Conservation (phyloP, 2,797 vertebrate genomes). For the Benthosema pterotum region DNA sequence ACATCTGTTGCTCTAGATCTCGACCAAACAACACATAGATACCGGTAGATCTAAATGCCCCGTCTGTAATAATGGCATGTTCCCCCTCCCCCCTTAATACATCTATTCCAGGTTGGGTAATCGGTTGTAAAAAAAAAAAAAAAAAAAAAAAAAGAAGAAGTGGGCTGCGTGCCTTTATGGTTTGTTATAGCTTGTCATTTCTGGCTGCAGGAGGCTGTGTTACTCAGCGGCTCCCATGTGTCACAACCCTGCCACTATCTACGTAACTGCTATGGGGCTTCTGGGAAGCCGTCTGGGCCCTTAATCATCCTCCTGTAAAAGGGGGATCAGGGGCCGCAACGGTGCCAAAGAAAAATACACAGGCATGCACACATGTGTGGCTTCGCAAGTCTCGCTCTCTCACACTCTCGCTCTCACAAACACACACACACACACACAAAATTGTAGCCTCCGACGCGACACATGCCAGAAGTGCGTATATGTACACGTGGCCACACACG, state of each 20-base stretch:
- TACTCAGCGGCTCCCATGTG: constrained; percentile 75
- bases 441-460: not conserved
- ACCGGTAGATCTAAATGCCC: constrained; percentile 1
- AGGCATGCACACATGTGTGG: constrained; percentile 31
- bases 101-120: constrained; percentile 17
- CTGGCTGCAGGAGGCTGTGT: constrained; percentile 67
- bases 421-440: constrained; percentile 2
- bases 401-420: not conserved
- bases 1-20: too few species aligned
- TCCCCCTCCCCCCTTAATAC: constrained; percentile 15
- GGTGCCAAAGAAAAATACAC: constrained; percentile 52
- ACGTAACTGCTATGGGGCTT: constrained; percentile 56
- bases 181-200: constrained; percentile 59
- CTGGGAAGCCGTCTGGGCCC: constrained; percentile 72
- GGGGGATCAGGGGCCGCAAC: constrained; percentile 31
- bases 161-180: constrained; percentile 55
- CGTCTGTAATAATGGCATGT: constrained; percentile 44
- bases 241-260: constrained; percentile 51
- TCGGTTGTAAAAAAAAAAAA: constrained; percentile 61
- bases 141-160: too few species aligned
- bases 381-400: not conserved
- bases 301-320: constrained; percentile 66
- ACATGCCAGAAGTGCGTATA: too few species aligned
- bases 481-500: not conserved
- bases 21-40: too few species aligned